Base-by-base conservation (phyloP, 2,888 invertebrate genomes). In the Leptopilina drosophilae region DNA sequence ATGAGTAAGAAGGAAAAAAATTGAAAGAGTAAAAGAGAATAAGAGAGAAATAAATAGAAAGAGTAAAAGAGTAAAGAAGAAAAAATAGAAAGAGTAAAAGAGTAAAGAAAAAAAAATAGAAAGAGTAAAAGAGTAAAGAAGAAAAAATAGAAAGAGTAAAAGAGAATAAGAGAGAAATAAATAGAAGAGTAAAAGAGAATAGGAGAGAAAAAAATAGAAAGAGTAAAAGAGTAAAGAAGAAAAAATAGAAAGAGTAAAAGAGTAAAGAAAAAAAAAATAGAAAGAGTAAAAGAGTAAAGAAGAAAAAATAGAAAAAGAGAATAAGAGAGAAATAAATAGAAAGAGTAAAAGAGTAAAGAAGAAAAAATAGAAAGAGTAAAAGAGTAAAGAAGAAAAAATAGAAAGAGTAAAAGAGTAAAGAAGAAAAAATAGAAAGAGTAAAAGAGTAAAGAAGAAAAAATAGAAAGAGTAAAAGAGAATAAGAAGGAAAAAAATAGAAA, bases 141-240 rank as follows among this genome's bases (percentile, higher is more conserved):
- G 78, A 80, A 80, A 80, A 76, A 76, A 77, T 75, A 77, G 77
- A 77, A n/a, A n/a, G n/a, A n/a, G n/a, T 9, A 11, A 11, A 11
- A 20, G 67, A 69, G 33, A 82, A 42, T 62, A 62, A 78, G 64
- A 73, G 77, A 77, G 77, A 77, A n/a, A n/a, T n/a, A n/a, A n/a
- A n/a, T n/a, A n/a, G n/a, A n/a, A n/a, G n/a, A n/a, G n/a, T n/a
- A n/a, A n/a, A n/a, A 15, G 20, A 11, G 15, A 20, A 9, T 77
- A 78, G 79, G 80, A 82, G 80, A 78, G 78, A 80, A 80, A 80
- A 69, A 76, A 76, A 77, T 75, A 77, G 77, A 77, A n/a, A n/a
- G n/a, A n/a, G n/a, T 20, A n/a, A 15, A 12, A 11, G 15, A 20
- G 15, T 77, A 78, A 80, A 79, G 81, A 79, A 78, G 78, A 80